A percentile compares a stretch with the other conserved stretches of the same genome.
These are phyloP conservation scores for Eurystomus gularis DNA, from an alignment of 2,113 vertebrate species.

Conservation along the genomic window DNA sequence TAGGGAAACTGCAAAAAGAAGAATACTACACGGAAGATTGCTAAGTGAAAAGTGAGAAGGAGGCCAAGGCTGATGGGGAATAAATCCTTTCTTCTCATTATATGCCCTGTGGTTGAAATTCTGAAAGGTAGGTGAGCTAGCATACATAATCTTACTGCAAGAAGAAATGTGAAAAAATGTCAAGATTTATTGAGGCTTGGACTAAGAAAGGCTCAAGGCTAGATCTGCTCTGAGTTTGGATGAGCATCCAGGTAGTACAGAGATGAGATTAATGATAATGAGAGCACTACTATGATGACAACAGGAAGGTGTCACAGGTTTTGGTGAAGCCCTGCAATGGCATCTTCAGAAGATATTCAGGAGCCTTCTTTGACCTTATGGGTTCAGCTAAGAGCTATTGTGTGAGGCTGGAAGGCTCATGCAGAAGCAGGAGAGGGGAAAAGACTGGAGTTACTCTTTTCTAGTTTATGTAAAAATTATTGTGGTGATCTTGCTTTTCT, in stretches of 20 bases:
- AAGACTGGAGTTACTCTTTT: neutral
- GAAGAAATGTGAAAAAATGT: neutral
- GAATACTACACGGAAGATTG: neutral
- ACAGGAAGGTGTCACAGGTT: neutral
- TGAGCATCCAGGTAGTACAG: neutral
- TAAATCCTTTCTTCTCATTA: neutral
- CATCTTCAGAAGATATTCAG: neutral
- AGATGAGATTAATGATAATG: neutral
- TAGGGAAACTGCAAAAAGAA: neutral
- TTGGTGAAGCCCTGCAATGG: neutral
- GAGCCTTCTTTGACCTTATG: neutral
- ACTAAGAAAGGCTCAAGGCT: neutral
- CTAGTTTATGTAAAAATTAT: neutral
- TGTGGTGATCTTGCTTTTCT: neutral
- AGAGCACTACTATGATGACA: neutral
- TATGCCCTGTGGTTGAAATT: neutral
- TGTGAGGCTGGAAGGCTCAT: neutral
- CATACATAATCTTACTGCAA: neutral
- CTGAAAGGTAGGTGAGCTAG: neutral
- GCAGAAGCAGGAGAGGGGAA: neutral
- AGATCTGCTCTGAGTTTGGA: neutral
- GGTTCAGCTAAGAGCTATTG: neutral
- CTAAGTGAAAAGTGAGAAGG: neutral
- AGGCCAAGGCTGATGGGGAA: neutral
- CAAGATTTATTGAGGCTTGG: neutral